A percentile compares a stretch with the other conserved stretches of the same genome.
Conservation (phyloP, 2,113 vertebrate species). For the Malurus elegans region DNA sequence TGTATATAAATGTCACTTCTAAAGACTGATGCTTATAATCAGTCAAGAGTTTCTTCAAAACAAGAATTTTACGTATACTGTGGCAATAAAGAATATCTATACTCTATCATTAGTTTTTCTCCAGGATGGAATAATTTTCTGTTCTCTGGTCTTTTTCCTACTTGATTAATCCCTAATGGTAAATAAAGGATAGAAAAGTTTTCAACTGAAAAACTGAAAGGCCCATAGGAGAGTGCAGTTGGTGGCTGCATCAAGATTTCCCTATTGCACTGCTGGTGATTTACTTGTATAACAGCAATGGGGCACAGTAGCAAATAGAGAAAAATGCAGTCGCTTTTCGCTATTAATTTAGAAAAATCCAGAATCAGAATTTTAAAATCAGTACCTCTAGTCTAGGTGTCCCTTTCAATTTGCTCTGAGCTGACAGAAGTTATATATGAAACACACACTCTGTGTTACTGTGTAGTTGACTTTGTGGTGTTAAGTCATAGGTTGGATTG, state of each 20-base stretch:
- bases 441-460: not conserved
- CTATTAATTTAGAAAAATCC: not conserved
- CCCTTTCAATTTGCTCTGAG: not conserved
- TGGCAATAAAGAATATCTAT: not conserved
- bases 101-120: not conserved
- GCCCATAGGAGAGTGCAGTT: not conserved
- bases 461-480: not conserved
- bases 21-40: not conserved
- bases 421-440: not conserved
- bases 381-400: not conserved
- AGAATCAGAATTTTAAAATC: not conserved
- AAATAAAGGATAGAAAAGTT: not conserved
- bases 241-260: not conserved
- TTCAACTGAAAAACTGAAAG: not conserved
- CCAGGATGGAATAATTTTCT: not conserved
- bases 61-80: not conserved
- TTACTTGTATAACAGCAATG: not conserved
- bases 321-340: not conserved
- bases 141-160: not conserved
- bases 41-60: not conserved
- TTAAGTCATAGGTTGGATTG: not conserved
- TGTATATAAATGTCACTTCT: not conserved
- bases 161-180: not conserved
- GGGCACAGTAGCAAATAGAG: not conserved
- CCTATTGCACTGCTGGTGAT: not conserved